Conservation (phyloP, 2,797 vertebrate genomes). For the Melanotaenia boesemani region DNA sequence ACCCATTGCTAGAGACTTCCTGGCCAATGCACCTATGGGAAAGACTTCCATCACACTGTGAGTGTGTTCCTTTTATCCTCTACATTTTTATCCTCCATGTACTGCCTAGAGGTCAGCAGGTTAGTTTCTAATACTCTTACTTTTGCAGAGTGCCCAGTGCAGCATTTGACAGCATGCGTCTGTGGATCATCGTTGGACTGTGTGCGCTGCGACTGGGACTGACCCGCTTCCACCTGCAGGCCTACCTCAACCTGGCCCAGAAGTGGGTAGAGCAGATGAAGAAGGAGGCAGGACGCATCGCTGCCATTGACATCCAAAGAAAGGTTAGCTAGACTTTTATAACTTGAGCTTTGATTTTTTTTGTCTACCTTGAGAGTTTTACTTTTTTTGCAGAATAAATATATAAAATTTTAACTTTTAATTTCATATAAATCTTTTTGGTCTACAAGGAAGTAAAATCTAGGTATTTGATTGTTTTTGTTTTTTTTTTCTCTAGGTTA, state of each 20-base stretch:
- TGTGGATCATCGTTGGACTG: constrained; percentile 88
- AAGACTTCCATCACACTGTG: constrained; percentile 87
- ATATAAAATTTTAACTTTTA: neutral
- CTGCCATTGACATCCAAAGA: constrained; percentile 91
- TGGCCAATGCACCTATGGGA: constrained; percentile 88
- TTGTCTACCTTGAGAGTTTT: neutral
- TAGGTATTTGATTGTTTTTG: neutral
- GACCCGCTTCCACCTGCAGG: constrained; percentile 91
- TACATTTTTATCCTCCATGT: neutral
- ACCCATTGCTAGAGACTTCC: constrained; percentile 92
- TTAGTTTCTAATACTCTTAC: neutral
- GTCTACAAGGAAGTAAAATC: neutral
- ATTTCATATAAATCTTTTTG: neutral
- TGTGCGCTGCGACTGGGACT: constrained; percentile 86
- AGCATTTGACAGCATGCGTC: constrained; percentile 86
- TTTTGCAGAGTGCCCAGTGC: constrained; percentile 85
- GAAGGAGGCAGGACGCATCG: constrained; percentile 90
- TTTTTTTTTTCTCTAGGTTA: constrained; percentile 81
- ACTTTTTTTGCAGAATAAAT: neutral
- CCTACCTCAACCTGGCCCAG: constrained; percentile 92
- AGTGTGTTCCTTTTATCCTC: constrained; percentile 56
- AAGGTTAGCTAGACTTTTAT: constrained; percentile 79
- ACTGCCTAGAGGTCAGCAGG: neutral
- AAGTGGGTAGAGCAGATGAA: constrained; percentile 93
- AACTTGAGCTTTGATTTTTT: rapidly evolving